Base-by-base conservation (phyloP, 2,113 vertebrate genomes). In the Grantiella picta region DNA sequence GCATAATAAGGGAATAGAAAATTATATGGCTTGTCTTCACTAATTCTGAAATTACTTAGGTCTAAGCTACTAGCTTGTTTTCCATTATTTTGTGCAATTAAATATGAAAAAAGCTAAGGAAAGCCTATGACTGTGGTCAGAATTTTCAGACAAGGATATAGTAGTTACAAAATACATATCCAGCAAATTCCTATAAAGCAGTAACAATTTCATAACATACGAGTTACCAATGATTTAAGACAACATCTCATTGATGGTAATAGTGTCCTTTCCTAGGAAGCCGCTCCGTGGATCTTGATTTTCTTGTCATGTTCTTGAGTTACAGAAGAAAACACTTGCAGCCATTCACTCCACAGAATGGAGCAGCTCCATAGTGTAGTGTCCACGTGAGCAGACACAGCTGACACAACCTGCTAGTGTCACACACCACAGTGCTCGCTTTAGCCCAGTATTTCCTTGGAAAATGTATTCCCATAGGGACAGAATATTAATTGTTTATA, bases 191-290 rank as follows among this genome's bases (percentile, higher is more conserved):
- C 7, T 33, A 3, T 3, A 21, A 6, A 23, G 9, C 7, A 47
- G 24, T 65, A 57, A 47, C 2, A 21, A 11, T 7, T 69, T 25
- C 3, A 36, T 54, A 64, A 40, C 15, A 11, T 33, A 31, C 0
- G 0, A 52, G 9, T 60, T 83, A 53, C n/a, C 59, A 38, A 31
- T 38, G 25, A 56, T 64, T 59, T 35, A 60, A 71, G 31, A 25
- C 8, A 64, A 13, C 33, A 53, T 25, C 8, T 36, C 3, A 0
- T 19, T 52, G 10, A 33, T 1, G 0, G 7, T 52, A 57, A 25
- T 8, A 24, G 2, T 40, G 24, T 38, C 47, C 9, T 66, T 53
- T 50, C 38, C 36, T 38, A 12, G 11, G 23, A 72, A 80, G 33
- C 29, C 80, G 8, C 4, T 75, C 40, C 11, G 10, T 31, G 11